Percentiles rank a stretch among this genome's conserved stretches.
phyloP scores from a whole-genome alignment of 2,797 vertebrate genomes.

The Trichosurus vulpecula region DNA sequence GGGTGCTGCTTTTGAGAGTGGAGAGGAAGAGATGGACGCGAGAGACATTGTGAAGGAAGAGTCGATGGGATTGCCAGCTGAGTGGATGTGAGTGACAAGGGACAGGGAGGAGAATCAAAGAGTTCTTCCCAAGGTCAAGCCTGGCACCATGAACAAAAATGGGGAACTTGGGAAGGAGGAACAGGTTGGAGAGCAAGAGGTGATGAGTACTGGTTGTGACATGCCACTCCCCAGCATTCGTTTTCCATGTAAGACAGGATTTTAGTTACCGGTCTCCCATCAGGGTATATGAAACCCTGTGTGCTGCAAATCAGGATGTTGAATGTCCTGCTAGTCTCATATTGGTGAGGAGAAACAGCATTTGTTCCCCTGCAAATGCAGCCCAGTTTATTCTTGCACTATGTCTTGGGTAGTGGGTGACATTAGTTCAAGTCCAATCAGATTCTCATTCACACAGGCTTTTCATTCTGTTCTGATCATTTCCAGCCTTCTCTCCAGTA shows the following conservation, averaged over 20 bases:
- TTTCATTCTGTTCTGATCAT: neutral
- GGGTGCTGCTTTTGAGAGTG: no score
- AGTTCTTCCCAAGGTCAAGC: neutral
- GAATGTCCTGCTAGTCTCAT: neutral
- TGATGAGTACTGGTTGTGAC: neutral
- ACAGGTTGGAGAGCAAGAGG: neutral
- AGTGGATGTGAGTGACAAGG: neutral
- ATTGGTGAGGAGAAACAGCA: neutral
- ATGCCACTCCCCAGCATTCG: neutral
- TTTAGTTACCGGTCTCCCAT: neutral
- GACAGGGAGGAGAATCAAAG: neutral
- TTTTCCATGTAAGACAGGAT: neutral
- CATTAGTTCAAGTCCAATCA: constrained; percentile 7
- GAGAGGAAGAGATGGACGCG: no score
- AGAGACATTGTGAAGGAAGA: no score
- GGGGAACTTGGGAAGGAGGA: neutral
- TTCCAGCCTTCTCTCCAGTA: neutral
- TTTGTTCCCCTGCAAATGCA: neutral
- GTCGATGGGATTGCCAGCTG: no score
- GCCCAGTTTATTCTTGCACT: neutral
- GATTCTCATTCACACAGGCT: neutral
- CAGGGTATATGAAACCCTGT: neutral
- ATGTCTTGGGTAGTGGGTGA: neutral
- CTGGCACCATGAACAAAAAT: neutral
- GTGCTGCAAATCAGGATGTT: neutral